Evolutionary conservation across 2,888 invertebrate genomes (phyloP).

Genomic region (Onthophagus sagittarius): DNA sequence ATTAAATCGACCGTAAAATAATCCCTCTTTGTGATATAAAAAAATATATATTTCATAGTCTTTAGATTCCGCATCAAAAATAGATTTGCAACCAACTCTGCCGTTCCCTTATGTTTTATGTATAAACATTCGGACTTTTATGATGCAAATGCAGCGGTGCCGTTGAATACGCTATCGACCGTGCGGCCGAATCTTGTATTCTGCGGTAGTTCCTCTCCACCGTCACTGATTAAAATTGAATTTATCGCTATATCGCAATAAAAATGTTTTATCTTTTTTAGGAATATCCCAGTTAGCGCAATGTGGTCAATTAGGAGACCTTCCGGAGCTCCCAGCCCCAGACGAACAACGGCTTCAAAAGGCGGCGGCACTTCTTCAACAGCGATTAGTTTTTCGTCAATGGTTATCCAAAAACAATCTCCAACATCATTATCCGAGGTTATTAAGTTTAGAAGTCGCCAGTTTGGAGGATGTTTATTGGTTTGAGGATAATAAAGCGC

Average conservation of each 20-base stretch:
- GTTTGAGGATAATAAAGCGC: constrained; percentile 78
- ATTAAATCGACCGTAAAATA: no score
- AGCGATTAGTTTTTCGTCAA: constrained; percentile 78
- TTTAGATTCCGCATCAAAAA: background rate
- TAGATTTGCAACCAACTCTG: background rate
- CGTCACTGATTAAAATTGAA: constrained; percentile 9
- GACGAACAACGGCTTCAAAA: constrained; percentile 80
- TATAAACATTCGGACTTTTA: constrained; percentile 1
- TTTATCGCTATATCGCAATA: constrained; percentile 8
- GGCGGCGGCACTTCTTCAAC: constrained; percentile 77
- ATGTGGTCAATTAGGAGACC: constrained; percentile 72
- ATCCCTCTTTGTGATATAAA: no score
- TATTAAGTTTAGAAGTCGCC: constrained; percentile 75
- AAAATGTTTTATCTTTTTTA: constrained; percentile 41
- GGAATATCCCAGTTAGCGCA: constrained; percentile 82
- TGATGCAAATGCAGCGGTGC: constrained; percentile 7
- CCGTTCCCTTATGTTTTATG: background rate
- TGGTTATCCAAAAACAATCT: constrained; percentile 75
- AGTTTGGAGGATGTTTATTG: constrained; percentile 89
- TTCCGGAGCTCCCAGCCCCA: constrained; percentile 78
- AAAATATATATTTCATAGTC: no score
- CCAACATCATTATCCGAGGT: constrained; percentile 70
- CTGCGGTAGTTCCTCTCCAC: background rate
- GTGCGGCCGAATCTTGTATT: background rate
- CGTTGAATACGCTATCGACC: background rate